A percentile compares a stretch with the other conserved stretches of the same genome.
Conservation (phyloP, 2,797 vertebrate species). For the Cryptoprocta ferox region DNA sequence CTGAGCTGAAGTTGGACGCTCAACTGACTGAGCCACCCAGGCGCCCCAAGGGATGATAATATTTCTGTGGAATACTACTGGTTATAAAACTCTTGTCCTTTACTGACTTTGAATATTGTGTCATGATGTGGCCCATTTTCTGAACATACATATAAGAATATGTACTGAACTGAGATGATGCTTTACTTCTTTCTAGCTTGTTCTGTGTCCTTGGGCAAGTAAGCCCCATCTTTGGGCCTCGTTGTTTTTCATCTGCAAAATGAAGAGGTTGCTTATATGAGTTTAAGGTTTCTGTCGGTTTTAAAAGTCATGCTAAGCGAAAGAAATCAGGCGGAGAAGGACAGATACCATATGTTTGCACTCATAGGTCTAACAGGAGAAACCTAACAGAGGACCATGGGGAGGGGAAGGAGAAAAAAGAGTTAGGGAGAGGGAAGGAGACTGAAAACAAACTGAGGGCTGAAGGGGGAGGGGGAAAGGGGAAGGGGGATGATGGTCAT, state of each 20-base stretch:
- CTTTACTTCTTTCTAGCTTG: background rate
- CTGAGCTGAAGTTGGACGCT: too few species aligned
- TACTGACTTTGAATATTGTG: background rate
- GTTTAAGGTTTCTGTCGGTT: background rate
- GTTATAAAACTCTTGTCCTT: background rate
- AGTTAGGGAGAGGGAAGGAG: too few species aligned
- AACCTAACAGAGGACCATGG: too few species aligned
- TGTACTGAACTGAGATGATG: background rate
- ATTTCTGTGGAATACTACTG: background rate
- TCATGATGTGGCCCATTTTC: background rate
- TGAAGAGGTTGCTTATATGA: background rate
- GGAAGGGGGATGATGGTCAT: too few species aligned
- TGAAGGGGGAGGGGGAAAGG: too few species aligned
- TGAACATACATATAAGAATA: background rate
- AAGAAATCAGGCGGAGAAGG: too few species aligned
- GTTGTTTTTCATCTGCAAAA: conserved; percentile 16
- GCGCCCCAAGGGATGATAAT: background rate
- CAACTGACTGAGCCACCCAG: too few species aligned
- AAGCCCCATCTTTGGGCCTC: background rate
- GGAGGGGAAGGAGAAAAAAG: too few species aligned
- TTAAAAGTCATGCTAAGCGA: too few species aligned
- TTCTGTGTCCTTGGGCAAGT: background rate
- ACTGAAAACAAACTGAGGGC: too few species aligned
- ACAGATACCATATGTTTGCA: too few species aligned
- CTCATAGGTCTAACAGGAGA: too few species aligned